phyloP scores from a whole-genome alignment of 2,113 vertebrate species.

The Daphoenositta chrysoptera region DNA sequence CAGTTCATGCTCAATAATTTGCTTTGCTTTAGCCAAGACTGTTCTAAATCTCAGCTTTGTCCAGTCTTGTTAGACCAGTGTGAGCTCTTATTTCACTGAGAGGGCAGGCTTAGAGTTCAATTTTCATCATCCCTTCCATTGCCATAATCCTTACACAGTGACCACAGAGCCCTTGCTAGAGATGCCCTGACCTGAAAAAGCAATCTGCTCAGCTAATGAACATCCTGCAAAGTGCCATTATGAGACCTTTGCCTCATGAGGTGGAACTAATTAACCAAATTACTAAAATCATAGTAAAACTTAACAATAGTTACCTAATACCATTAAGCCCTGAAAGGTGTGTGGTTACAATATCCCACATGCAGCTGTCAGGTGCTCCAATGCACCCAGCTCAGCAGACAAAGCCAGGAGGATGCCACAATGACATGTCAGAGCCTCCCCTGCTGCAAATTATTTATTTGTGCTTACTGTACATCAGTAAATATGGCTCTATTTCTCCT shows the following conservation, averaged over 20 bases:
- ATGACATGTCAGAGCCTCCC: background rate
- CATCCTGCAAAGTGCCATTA: background rate
- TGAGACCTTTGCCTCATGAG: slow-evolving; percentile 23
- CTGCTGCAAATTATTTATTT: slow-evolving; percentile 44
- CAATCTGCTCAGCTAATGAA: slow-evolving; percentile 29
- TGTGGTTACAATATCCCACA: background rate
- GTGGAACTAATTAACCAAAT: slow-evolving; percentile 46
- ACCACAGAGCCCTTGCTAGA: background rate
- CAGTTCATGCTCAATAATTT: background rate
- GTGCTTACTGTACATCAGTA: background rate
- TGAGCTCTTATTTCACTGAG: background rate
- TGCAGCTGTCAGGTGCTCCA: background rate
- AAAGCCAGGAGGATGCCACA: background rate
- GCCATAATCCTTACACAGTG: background rate
- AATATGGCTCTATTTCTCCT: background rate
- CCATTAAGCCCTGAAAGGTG: background rate
- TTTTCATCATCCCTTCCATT: background rate
- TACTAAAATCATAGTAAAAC: slow-evolving; percentile 8
- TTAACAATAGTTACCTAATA: background rate
- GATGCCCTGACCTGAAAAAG: background rate
- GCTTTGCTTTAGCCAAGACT: background rate
- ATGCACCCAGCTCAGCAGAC: background rate
- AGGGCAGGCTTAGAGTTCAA: background rate
- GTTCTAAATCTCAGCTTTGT: slow-evolving; percentile 19
- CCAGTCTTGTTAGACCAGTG: background rate